Percentiles rank a stretch among this genome's conserved stretches.
Conservation (phyloP, 37 sponge, comb jelly and placozoan species). For the Ianthella basta region DNA sequence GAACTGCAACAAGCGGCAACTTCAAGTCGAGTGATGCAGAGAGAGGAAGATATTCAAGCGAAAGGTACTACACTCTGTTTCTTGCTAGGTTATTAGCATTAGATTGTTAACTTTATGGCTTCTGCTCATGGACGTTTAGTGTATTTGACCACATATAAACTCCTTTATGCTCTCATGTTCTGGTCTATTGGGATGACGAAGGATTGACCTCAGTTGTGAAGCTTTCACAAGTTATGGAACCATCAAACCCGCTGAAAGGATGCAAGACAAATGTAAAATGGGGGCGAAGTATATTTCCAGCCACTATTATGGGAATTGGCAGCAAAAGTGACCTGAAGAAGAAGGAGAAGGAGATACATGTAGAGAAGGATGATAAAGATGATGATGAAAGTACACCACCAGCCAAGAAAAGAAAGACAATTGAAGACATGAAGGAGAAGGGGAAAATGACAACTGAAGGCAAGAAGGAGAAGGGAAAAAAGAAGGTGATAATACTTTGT, state of each 20-base stretch:
- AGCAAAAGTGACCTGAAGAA: neutral
- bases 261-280: neutral
- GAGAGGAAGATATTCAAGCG: neutral
- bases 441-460: too few species aligned
- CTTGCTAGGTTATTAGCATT: neutral
- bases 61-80: neutral
- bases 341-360: neutral
- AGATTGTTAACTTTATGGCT: neutral
- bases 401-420: slow-evolving; percentile 4
- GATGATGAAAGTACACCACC: neutral
- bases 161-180: neutral
- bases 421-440: neutral
- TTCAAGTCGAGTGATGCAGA: neutral
- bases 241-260: neutral
- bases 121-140: neutral
- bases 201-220: neutral
- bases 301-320: neutral
- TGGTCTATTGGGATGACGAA: slow-evolving; percentile 1
- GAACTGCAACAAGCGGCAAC: neutral
- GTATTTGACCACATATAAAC: neutral
- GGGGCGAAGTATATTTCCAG: neutral
- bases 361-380: neutral
- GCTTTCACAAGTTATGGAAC: neutral
- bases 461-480: neutral
- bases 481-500: neutral